Conservation (phyloP, 1,140 invertebrate genomes). For the Cataglyphis hispanica region DNA sequence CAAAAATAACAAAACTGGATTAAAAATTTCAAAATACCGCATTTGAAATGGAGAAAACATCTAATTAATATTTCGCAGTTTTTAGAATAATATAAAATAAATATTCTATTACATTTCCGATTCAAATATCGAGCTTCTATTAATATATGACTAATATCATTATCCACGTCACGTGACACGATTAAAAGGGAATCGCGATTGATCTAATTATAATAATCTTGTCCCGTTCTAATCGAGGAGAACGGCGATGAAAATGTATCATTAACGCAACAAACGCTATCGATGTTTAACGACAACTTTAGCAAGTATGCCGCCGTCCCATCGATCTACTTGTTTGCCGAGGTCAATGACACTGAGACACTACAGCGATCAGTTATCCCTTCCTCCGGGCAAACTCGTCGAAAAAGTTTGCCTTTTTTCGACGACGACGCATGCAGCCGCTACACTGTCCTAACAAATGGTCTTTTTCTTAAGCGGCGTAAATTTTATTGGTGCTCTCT, state of each 20-base stretch:
- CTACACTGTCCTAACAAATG: conserved; percentile 60
- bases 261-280: conserved; percentile 56
- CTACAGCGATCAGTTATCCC: conserved; percentile 62
- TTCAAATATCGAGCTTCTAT: not conserved
- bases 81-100: not conserved
- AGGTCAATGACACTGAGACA: conserved; percentile 57
- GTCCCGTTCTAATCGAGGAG: not conserved
- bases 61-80: not conserved
- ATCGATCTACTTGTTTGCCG: conserved; percentile 63
- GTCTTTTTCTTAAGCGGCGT: conserved; percentile 57
- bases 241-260: conserved; percentile 22
- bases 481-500: conserved; percentile 49
- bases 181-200: not conserved
- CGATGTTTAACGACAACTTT: conserved; percentile 62
- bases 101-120: not conserved
- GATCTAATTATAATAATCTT: not conserved
- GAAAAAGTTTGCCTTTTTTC: conserved; percentile 61
- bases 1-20: not conserved
- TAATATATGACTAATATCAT: not conserved
- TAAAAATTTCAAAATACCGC: not conserved
- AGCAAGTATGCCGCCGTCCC: conserved; percentile 53
- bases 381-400: conserved; percentile 50
- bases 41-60: not conserved
- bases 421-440: conserved; percentile 39
- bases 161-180: not conserved